Base-by-base conservation (phyloP, 2,888 invertebrate genomes). In the Heteropelma amictum region DNA sequence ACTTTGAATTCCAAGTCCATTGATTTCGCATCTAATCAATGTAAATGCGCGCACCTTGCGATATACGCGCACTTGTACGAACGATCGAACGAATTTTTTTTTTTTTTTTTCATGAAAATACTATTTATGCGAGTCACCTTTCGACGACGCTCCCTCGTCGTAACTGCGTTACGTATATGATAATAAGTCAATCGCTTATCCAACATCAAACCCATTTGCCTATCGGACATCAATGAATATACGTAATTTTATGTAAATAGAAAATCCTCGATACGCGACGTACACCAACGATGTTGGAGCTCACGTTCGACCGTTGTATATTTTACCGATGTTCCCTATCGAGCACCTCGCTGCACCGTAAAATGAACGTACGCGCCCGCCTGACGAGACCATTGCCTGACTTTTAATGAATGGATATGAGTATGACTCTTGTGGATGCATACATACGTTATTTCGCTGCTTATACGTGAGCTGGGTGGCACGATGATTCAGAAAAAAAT, bases 211-310 rank as follows among this genome's bases (percentile, higher is more conserved):
- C 49, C 65, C 38, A 70, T 71, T 74, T 65, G 74, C 70, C 65
- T 61, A 65, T 74, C 65, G 60, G 65, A 65, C 71, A 65, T 65
- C 71, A 26, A 40, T 26, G 70, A 69, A 73, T 63, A 63, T 60
- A 65, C 45, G 45, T 65, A 74, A 74, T 71, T 74, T 74, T 60
- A 74, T 74, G 74, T 61, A 61, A 74, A 74, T 74, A 70, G 60
- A 49, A 47, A 56, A 33, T 21, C 49, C 33, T 56, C 30, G 54
- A 56, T 47, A 19, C 10, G 7, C 19, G 19, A 65, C 40, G 14
- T 45, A 60, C 53, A 35, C n/a, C n/a, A n/a, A n/a, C n/a, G n/a
- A n/a, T n/a, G n/a, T n/a, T n/a, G n/a, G n/a, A n/a, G n/a, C n/a
- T n/a, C n/a, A n/a, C n/a, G n/a, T n/a, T n/a, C n/a, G n/a, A n/a